These are phyloP conservation scores for Xiphophorus birchmanni DNA, from an alignment of 2,797 vertebrate species.

Conservation along the genomic window DNA sequence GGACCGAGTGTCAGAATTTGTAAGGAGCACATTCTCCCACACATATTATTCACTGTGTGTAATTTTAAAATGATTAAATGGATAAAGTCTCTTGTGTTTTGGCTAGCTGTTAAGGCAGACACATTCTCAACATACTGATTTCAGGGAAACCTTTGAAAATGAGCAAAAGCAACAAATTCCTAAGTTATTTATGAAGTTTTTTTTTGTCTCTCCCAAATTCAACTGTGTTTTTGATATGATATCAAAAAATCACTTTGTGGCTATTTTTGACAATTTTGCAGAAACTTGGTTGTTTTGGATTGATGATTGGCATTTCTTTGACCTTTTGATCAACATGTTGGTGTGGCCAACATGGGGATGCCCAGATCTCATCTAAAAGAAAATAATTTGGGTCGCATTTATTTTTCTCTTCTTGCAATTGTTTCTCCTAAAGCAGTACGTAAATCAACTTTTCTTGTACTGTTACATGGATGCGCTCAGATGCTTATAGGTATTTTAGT, in stretches of 20 bases:
- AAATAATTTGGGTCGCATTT: neutral
- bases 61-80: neutral
- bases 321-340: too few relatives aligned
- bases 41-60: neutral
- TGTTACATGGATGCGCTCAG: neutral
- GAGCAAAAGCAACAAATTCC: neutral
- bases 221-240: neutral
- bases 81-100: neutral
- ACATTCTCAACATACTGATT: neutral
- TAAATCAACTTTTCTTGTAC: neutral
- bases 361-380: neutral
- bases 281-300: neutral
- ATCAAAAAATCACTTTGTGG: neutral
- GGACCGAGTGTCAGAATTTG: conserved; percentile 18
- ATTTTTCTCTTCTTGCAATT: neutral
- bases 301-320: neutral
- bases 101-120: neutral
- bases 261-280: neutral
- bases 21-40: neutral
- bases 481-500: neutral
- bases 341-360: neutral
- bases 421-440: neutral
- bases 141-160: neutral
- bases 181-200: neutral
- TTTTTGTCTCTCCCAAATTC: neutral